phyloP scores from a whole-genome alignment of 1,140 invertebrate genomes.

The Dermatophagoides farinae region DNA sequence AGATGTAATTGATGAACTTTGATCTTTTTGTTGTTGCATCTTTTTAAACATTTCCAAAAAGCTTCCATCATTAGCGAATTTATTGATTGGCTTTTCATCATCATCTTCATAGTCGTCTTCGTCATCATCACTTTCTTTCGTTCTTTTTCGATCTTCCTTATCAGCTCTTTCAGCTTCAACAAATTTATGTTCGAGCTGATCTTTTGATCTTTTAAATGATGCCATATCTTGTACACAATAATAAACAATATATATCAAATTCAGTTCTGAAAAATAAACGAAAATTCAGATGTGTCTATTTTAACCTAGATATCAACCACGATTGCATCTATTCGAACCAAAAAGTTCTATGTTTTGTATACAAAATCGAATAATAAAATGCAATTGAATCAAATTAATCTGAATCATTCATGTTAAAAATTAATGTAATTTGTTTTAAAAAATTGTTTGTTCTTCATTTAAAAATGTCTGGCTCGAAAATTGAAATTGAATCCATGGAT shows the following conservation, averaged over 20 bases:
- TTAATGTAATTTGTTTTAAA: neutral
- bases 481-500: neutral
- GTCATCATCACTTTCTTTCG: neutral
- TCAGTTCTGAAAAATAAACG: neutral
- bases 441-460: neutral
- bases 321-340: neutral
- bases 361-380: neutral
- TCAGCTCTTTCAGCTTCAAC: neutral
- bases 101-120: neutral
- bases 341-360: neutral
- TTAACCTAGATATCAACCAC: neutral
- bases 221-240: neutral
- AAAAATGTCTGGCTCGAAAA: too few relatives aligned
- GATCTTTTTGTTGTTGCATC: conserved; percentile 36
- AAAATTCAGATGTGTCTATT: neutral
- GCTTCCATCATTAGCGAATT: conserved; percentile 61
- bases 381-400: neutral
- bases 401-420: neutral
- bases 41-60: conserved; percentile 75
- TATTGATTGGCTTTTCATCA: conserved; percentile 25
- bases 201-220: neutral
- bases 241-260: neutral
- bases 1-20: neutral
- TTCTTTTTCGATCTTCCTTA: neutral
- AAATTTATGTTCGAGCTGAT: neutral